These are phyloP conservation scores for Drosophila novamexicana DNA, from an alignment of 1,140 invertebrate genomes.

Conservation along the genomic window DNA sequence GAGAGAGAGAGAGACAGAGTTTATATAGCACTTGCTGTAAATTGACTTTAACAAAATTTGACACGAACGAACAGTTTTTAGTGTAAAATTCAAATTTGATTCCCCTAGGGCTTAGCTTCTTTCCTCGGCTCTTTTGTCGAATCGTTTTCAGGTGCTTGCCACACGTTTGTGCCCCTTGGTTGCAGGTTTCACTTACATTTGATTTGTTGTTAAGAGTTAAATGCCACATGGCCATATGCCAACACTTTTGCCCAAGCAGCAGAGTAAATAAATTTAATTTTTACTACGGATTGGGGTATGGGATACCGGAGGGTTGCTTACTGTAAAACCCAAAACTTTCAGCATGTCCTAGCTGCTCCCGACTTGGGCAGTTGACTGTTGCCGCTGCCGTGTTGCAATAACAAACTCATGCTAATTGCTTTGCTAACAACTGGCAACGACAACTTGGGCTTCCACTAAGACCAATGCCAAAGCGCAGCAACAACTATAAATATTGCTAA, in stretches of 20 bases:
- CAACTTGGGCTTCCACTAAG: conserved; percentile 59
- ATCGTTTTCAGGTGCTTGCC: background rate
- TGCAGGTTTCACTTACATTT: conserved; percentile 53
- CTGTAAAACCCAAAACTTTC: conserved; percentile 52
- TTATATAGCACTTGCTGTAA: no score
- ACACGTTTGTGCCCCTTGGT: background rate
- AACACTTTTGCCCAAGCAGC: conserved; percentile 58
- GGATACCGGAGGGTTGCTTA: conserved; percentile 1
- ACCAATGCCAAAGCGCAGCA: conserved; percentile 44
- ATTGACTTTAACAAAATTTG: no score
- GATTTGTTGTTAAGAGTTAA: conserved; percentile 66
- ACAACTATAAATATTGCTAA: conserved; percentile 74
- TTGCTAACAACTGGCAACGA: conserved; percentile 77
- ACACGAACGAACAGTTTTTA: no score
- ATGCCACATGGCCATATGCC: conserved; percentile 69
- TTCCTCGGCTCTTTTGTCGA: background rate
- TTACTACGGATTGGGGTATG: conserved; percentile 42
- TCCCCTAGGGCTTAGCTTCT: background rate
- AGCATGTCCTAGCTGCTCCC: conserved; percentile 36
- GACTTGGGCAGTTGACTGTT: conserved; percentile 30
- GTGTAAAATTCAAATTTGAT: background rate
- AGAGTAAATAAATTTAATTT: conserved; percentile 81
- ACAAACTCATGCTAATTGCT: conserved; percentile 82
- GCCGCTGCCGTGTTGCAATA: conserved; percentile 67
- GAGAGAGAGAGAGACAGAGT: no score